phyloP scores from a whole-genome alignment of 2,797 vertebrate genomes.

The Serranus cabrilla region DNA sequence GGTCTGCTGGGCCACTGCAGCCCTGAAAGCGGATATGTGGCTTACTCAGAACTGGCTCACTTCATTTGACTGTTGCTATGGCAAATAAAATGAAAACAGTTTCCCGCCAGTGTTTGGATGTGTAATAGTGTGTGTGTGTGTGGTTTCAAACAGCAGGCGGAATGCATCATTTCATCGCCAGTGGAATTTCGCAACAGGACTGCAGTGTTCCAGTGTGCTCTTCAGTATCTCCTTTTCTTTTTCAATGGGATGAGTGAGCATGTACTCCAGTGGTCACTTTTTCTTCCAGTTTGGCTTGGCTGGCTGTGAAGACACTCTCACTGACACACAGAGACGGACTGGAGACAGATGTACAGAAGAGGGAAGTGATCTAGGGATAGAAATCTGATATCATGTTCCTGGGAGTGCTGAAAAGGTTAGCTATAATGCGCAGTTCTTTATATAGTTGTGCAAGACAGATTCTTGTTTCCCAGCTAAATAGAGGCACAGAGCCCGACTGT shows the following conservation, averaged over 20 bases:
- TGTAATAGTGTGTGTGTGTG: slow-evolving; percentile 54
- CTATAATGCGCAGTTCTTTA: slow-evolving; percentile 83
- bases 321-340: slow-evolving; percentile 76
- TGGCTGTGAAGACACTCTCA: slow-evolving; percentile 43
- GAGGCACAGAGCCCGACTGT: slow-evolving; percentile 61
- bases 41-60: slow-evolving; percentile 63
- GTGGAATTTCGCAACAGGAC: slow-evolving; percentile 63
- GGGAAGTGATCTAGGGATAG: slow-evolving; percentile 75
- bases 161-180: slow-evolving; percentile 50
- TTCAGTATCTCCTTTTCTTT: slow-evolving; percentile 13
- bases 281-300: slow-evolving; percentile 28
- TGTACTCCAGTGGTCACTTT: slow-evolving; percentile 27
- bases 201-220: slow-evolving; percentile 36
- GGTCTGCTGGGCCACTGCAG: slow-evolving; percentile 29
- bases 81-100: slow-evolving; percentile 76
- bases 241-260: slow-evolving; percentile 22
- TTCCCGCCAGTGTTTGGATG: slow-evolving; percentile 53
- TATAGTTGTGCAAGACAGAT: slow-evolving; percentile 80
- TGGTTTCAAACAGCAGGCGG: slow-evolving; percentile 65
- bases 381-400: slow-evolving; percentile 83
- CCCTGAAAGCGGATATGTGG: slow-evolving; percentile 67
- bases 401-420: slow-evolving; percentile 81
- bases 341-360: slow-evolving; percentile 84
- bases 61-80: slow-evolving; percentile 80
- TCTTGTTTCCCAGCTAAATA: slow-evolving; percentile 73